Evolutionary conservation across 2,888 invertebrate species (phyloP), one percentile per base, ranked within the genome.

Genomic region (Plebejus melissa): DNA sequence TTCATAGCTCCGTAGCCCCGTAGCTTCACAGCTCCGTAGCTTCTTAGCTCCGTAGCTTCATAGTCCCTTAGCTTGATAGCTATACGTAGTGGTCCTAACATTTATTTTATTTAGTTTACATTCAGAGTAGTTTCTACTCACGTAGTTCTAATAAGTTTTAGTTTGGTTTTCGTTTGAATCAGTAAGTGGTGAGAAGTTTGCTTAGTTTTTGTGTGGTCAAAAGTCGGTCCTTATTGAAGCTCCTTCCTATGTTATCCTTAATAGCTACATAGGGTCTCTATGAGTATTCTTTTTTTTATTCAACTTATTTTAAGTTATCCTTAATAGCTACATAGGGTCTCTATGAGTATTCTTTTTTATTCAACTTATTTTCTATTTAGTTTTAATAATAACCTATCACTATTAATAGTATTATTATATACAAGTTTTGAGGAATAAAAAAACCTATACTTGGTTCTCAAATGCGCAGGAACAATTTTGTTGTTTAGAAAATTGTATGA

Each of bases 251-350:
- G 28, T 11, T 60, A 60, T 60, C 1, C 22, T 60, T 60, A 60
- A 60, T 60, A 28, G 28, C 60, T 60, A 60, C 7, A 9, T 28
- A 60, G 60, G 22, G 11, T 60, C 1, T 60, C 60, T 60, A 28
- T 11, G 60, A 60, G 60, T 60, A 60, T 60, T 60, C 22, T n/a
- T n/a, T 58, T 58, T 60, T 60, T 22, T 2, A 58, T 58, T 58
- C 2, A 9, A 60, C 28, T 22, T 60, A 60, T 28, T 28, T 60
- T 28, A n/a, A n/a, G 28, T 11, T 60, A 60, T 60, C 1, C 22
- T 60, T 60, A 60, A 60, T 60, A 28, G 28, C 60, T 60, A 60
- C 7, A 9, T 28, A 60, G 60, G 22, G 11, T 60, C 1, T 60
- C 60, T 60, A 28, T 11, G 60, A 60, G 60, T 60, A 60, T 60